Percentiles rank a stretch among this genome's conserved stretches.
Conservation (phyloP, 2,888 invertebrate genomes). For the Homarus gammarus region DNA sequence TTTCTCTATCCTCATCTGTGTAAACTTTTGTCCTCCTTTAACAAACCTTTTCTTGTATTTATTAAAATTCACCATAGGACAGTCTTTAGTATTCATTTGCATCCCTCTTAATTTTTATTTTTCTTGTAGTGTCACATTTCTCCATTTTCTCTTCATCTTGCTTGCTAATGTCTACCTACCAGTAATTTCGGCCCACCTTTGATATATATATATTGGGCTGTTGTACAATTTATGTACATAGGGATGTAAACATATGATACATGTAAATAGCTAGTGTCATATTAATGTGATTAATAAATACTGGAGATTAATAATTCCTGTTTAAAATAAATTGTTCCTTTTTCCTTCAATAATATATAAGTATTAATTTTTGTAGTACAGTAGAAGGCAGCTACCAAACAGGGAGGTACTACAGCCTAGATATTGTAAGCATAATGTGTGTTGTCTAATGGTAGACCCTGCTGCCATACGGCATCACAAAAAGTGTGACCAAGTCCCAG, state of each 20-base stretch:
- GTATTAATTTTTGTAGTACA: too few relatives aligned
- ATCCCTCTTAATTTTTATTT: background rate
- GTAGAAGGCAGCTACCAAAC: too few relatives aligned
- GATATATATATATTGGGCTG: background rate
- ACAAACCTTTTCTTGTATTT: background rate
- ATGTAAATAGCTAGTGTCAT: slow-evolving; percentile 33
- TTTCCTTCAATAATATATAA: too few relatives aligned
- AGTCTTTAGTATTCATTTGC: background rate
- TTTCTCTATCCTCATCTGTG: background rate
- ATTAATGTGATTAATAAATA: slow-evolving; percentile 50
- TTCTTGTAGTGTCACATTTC: background rate
- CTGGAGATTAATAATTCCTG: background rate
- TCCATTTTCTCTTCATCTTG: background rate
- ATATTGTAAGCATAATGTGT: too few relatives aligned
- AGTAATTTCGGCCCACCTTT: background rate
- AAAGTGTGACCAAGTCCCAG: too few relatives aligned
- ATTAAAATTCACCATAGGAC: background rate
- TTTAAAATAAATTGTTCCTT: too few relatives aligned
- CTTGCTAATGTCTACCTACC: background rate
- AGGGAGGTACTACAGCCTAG: too few relatives aligned
- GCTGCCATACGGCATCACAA: too few relatives aligned
- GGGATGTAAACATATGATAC: slow-evolving; percentile 23
- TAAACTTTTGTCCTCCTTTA: background rate
- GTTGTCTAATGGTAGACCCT: too few relatives aligned
- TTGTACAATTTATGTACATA: slow-evolving; percentile 36